Evolutionary conservation across 2,113 vertebrate species (phyloP).

Genomic region (Malaclemys terrapin): DNA sequence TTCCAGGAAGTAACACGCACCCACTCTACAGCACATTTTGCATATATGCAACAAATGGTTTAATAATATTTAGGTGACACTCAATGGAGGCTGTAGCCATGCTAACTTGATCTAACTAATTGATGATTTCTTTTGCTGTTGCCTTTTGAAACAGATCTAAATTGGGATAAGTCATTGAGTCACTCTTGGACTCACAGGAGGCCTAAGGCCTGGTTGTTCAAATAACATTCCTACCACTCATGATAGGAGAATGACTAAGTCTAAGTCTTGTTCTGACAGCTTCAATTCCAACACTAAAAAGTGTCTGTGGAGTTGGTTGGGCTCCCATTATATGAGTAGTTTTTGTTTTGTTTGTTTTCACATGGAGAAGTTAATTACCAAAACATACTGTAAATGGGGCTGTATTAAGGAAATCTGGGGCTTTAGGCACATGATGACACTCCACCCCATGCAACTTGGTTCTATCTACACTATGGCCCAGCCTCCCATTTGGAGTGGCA

Average conservation of each 20-base stretch:
- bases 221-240: neutral
- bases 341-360: neutral
- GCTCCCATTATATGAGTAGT: neutral
- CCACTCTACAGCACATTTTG: neutral
- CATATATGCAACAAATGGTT: neutral
- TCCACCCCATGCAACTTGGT: neutral
- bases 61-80: neutral
- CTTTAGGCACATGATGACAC: neutral
- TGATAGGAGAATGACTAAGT: neutral
- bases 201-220: neutral
- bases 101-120: neutral
- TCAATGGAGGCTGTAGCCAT: neutral
- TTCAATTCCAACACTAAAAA: neutral
- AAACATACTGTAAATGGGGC: neutral
- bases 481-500: neutral
- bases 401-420: neutral
- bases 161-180: neutral
- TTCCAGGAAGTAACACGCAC: conserved; percentile 12
- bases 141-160: neutral
- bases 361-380: neutral
- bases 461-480: neutral
- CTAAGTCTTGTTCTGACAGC: neutral
- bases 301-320: neutral
- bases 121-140: neutral
- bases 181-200: neutral